These are phyloP conservation scores for Cyclargus thomasi DNA, from an alignment of 1,140 invertebrate genomes.

Conservation along the genomic window DNA sequence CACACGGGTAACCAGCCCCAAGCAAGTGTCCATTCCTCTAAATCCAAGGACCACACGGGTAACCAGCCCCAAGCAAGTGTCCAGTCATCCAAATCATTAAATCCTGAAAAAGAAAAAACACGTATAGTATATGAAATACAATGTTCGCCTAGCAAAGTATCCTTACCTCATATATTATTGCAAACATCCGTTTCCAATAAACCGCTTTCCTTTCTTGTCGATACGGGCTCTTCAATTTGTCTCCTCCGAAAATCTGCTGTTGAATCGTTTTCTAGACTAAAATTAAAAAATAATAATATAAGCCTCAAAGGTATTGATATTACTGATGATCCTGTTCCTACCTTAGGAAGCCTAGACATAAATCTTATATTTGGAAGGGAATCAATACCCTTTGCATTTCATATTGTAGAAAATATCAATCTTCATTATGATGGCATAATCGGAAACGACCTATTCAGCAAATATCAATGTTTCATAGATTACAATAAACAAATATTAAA, in stretches of 20 bases:
- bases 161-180: conserved; percentile 2
- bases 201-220: neutral
- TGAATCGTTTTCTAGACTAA: neutral
- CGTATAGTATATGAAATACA: neutral
- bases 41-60: too few species aligned
- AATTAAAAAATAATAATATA: conserved; percentile 2
- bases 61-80: too few species aligned
- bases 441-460: neutral
- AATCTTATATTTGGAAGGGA: conserved; percentile 11
- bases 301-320: conserved; percentile 13
- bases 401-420: neutral
- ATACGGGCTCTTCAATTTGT: conserved; percentile 9
- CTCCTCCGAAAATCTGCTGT: conserved; percentile 9
- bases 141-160: conserved; percentile 5
- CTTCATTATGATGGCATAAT: neutral
- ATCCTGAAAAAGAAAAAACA: neutral
- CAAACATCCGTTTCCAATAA: conserved; percentile 7
- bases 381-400: conserved; percentile 2
- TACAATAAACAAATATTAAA: neutral
- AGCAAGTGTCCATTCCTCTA: too few species aligned
- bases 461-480: neutral
- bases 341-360: conserved; percentile 1
- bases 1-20: too few species aligned
- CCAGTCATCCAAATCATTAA: conserved; percentile 10
- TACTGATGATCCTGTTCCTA: conserved; percentile 1